These are phyloP conservation scores for Phoxinus dragarum DNA, from an alignment of 2,797 vertebrate genomes.

Conservation along the genomic window DNA sequence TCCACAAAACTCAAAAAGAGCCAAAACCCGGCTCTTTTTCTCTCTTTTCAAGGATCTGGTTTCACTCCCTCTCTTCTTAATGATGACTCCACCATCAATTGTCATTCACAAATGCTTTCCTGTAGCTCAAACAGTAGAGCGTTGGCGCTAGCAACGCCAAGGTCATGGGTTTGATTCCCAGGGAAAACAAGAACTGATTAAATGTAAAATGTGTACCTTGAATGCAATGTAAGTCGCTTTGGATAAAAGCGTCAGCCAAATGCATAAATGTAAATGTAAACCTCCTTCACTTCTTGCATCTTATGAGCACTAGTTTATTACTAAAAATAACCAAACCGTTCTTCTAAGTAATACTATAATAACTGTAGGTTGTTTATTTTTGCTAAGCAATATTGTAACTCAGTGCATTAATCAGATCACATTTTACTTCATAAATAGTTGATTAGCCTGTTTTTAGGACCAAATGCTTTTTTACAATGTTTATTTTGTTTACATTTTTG, in stretches of 20 bases:
- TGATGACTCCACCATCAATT: not conserved
- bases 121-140: too few relatives aligned
- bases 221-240: too few relatives aligned
- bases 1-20: not conserved
- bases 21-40: not conserved
- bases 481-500: too few relatives aligned
- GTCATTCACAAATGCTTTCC: not conserved
- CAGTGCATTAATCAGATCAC: not conserved
- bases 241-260: too few relatives aligned
- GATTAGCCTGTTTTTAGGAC: too few relatives aligned
- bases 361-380: not conserved
- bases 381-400: not conserved
- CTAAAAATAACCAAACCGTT: not conserved
- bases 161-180: too few relatives aligned
- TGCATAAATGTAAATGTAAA: too few relatives aligned
- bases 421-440: not conserved
- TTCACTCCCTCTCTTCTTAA: not conserved
- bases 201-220: too few relatives aligned
- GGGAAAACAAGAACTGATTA: too few relatives aligned
- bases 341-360: not conserved
- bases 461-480: too few relatives aligned
- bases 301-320: not conserved
- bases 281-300: not conserved
- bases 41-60: constrained; percentile 23
- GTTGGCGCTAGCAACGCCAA: too few relatives aligned